Percentiles rank a stretch among this genome's conserved stretches.
Evolutionary conservation across 2,113 vertebrate genomes (phyloP).

Genomic region (Ptyas mucosa): DNA sequence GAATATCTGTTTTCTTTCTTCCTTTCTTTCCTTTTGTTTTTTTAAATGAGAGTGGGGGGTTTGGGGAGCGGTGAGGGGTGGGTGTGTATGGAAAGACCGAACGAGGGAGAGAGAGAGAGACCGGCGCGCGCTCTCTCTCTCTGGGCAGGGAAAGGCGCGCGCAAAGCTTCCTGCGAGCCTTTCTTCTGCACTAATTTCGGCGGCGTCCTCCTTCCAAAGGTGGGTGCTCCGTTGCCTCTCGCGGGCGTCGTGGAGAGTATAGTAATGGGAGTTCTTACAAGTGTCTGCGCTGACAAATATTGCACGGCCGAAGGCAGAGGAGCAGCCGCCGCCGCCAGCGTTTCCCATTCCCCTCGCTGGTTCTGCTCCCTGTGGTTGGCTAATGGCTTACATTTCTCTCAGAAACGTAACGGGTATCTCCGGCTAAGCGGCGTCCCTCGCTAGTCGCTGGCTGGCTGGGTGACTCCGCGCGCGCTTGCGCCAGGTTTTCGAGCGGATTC

Average conservation of each 20-base stretch:
- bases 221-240: background rate
- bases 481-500: background rate
- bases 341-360: background rate
- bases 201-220: conserved; percentile 32
- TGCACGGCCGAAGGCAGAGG: background rate
- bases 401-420: background rate
- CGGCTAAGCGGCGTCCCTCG: background rate
- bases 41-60: background rate
- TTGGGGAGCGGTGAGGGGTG: background rate
- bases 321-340: background rate
- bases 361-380: background rate
- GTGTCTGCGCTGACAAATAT: background rate
- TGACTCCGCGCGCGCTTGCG: conserved; percentile 30
- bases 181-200: background rate
- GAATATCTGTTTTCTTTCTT: background rate
- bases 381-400: background rate
- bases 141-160: background rate
- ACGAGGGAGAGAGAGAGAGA: background rate
- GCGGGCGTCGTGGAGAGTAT: background rate
- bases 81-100: background rate
- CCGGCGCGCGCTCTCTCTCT: background rate
- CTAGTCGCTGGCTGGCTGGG: background rate
- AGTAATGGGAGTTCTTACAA: background rate
- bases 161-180: background rate
- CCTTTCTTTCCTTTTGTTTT: background rate